phyloP scores from a whole-genome alignment of 1,140 invertebrate species.

The Olivierus martensii region DNA sequence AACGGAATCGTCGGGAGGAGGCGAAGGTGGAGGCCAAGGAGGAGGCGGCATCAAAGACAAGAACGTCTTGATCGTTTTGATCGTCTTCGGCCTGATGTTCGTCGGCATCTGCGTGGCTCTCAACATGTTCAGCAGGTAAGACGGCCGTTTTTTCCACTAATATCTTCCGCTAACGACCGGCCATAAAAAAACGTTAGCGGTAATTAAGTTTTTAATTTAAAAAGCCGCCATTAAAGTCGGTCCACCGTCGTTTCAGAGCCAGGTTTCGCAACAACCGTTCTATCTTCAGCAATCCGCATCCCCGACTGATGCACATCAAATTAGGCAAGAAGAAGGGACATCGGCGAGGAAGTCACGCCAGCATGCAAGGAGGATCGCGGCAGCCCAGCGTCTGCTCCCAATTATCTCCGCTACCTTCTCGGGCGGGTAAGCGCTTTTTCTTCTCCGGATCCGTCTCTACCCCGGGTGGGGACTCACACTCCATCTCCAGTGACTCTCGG shows the following conservation, averaged over 20 bases:
- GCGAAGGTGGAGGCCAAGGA: too few relatives aligned
- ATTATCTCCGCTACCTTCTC: neutral
- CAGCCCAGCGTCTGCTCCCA: neutral
- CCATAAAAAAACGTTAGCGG: too few relatives aligned
- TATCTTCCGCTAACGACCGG: too few relatives aligned
- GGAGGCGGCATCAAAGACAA: too few relatives aligned
- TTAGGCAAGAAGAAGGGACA: neutral
- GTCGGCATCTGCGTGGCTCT: slow-evolving; percentile 85
- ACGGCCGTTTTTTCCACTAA: too few relatives aligned
- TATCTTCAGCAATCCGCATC: neutral
- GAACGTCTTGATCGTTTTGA: slow-evolving; percentile 41
- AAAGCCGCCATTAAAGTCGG: too few relatives aligned
- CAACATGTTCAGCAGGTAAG: slow-evolving; percentile 64
- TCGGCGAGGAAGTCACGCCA: neutral
- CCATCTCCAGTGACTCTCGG: too few relatives aligned
- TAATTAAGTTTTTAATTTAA: too few relatives aligned
- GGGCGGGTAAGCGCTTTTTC: too few relatives aligned
- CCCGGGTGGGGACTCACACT: too few relatives aligned
- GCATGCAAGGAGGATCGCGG: neutral
- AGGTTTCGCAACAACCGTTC: neutral
- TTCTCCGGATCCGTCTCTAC: too few relatives aligned
- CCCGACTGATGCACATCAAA: neutral
- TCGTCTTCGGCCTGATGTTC: slow-evolving; percentile 83
- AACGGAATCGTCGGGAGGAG: too few relatives aligned
- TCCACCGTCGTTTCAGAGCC: neutral